Evolutionary conservation across 2,888 invertebrate species (phyloP).

Genomic region (Limnephilus lunatus): DNA sequence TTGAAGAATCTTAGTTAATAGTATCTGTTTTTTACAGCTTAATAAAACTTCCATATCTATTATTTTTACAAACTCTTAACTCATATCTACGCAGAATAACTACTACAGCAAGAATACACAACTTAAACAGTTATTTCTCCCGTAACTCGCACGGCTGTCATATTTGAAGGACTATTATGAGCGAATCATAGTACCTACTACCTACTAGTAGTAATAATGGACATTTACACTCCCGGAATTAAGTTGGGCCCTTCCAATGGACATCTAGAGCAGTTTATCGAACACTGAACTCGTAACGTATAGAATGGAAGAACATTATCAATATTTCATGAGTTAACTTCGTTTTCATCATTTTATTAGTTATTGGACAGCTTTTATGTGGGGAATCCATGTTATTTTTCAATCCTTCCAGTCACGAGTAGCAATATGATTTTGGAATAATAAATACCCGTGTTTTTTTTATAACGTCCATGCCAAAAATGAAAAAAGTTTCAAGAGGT

Average conservation of each 20-base stretch:
- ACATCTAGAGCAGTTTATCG: not conserved
- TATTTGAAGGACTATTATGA: constrained; percentile 41
- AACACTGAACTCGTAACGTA: not conserved
- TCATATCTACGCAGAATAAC: not conserved
- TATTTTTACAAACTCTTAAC: not conserved
- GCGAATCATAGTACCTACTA: not conserved
- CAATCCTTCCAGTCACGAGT: too few species aligned
- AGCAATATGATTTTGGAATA: too few species aligned
- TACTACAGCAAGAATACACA: constrained; percentile 39
- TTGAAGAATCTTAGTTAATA: too few species aligned
- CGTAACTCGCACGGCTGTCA: constrained; percentile 51
- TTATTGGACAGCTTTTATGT: too few species aligned
- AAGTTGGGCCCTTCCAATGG: not conserved
- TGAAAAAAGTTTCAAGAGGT: too few species aligned
- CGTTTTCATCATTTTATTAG: not conserved
- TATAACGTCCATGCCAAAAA: too few species aligned
- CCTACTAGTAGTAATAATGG: not conserved
- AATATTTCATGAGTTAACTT: not conserved
- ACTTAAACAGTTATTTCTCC: constrained; percentile 47
- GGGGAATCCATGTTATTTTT: too few species aligned
- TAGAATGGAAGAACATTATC: not conserved
- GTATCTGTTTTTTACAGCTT: too few species aligned
- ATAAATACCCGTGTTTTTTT: too few species aligned
- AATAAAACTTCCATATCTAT: not conserved
- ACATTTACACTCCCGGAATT: not conserved